Evolutionary conservation across 1,140 invertebrate species (phyloP), one percentile per base, ranked within the genome.

Genomic region (Homarus americanus): DNA sequence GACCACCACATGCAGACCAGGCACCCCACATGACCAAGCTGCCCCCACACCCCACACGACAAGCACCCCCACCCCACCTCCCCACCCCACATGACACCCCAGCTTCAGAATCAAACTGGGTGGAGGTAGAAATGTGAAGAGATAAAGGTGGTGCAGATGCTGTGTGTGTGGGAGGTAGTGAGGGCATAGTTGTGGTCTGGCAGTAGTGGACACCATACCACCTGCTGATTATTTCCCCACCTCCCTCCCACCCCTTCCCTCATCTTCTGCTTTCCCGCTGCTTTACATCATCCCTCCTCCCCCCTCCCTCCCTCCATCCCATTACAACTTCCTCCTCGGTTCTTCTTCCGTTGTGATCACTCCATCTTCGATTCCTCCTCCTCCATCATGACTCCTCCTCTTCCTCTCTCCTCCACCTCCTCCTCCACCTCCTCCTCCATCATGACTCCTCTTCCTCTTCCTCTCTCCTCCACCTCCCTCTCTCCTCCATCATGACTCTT

Each of bases 261-360:
- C 58, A 63, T 63, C 58, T 63, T 63, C 58, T 63, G 58, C 58
- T 63, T 63, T 63, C 58, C 58, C 58, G 58, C 58, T 24, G 12
- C 20, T 63, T n/a, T n/a, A n/a, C n/a, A n/a, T n/a, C n/a, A n/a
- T 49, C 44, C 44, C 44, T 49, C 44, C 0, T 49, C 44, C 15
- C 15, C 44, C 44, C 44, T 49, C 44, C 44, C 15, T 20, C 58
- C 58, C 58, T 63, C 53, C 53, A 49, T 49, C 44, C 44, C 44
- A n/a, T n/a, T n/a, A n/a, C n/a, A n/a, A n/a, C n/a, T n/a, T n/a
- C n/a, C n/a, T 63, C 9, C 20, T 63, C 53, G 5, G 5, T 5
- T 15, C 9, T 2, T 63, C 58, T 5, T 24, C 58, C 58, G 12
- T 24, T 20, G 4, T 24, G 12, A 63, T 63, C 15, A 4, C 4